Evolutionary conservation across 2,113 vertebrate species (phyloP).

Genomic region (Lynx canadensis): DNA sequence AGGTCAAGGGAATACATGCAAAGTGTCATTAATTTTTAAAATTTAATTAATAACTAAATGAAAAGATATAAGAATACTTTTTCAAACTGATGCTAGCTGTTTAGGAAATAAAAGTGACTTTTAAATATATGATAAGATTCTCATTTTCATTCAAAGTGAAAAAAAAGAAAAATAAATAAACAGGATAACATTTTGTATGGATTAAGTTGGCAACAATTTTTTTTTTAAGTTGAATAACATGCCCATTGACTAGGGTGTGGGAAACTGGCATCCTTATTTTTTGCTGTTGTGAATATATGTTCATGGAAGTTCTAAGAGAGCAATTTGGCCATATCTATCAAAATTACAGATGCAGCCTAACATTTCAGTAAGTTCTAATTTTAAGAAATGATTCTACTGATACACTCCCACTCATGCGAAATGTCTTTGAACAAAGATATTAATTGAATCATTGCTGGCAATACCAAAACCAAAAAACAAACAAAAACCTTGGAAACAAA

Average conservation of each 20-base stretch:
- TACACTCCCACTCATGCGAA: neutral
- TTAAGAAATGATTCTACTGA: neutral
- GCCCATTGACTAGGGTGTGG: neutral
- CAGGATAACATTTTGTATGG: neutral
- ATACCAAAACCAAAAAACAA: neutral
- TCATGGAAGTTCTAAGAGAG: neutral
- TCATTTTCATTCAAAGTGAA: neutral
- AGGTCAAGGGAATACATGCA: neutral
- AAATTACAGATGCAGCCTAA: neutral
- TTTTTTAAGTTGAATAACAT: neutral
- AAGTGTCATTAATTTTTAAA: neutral
- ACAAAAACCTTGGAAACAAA: neutral
- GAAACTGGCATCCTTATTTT: neutral
- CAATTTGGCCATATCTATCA: neutral
- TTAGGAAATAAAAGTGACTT: neutral
- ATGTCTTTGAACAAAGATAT: conserved; percentile 4
- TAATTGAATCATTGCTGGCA: neutral
- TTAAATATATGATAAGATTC: neutral
- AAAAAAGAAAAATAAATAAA: neutral
- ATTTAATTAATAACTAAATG: neutral
- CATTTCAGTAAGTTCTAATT: neutral
- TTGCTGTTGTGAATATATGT: neutral
- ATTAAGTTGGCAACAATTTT: neutral
- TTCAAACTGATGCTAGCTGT: neutral
- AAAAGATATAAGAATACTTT: neutral